A percentile compares a stretch with the other conserved stretches of the same genome.
phyloP scores from a whole-genome alignment of 2,113 vertebrate species.

The Tragelaphus imberbis region DNA sequence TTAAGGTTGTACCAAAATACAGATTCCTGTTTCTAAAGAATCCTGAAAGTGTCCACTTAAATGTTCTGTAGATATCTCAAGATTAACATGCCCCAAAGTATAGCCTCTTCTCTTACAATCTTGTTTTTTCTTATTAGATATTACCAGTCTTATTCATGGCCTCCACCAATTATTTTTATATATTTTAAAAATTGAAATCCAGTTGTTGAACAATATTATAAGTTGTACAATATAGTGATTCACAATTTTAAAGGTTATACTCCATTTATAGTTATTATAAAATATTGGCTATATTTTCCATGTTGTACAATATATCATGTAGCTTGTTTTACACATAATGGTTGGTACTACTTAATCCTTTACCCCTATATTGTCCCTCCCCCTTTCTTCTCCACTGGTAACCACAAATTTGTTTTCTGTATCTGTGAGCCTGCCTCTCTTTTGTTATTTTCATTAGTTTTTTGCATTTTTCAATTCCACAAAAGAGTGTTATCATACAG shows the following conservation, averaged over 20 bases:
- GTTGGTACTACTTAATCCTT: background rate
- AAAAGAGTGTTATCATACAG: background rate
- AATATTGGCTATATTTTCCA: background rate
- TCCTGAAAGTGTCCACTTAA: background rate
- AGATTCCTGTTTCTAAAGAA: background rate
- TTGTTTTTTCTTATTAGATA: background rate
- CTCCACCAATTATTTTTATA: background rate
- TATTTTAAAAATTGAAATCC: background rate
- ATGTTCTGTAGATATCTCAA: background rate
- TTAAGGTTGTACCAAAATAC: background rate
- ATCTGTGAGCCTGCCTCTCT: background rate
- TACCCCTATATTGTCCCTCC: background rate
- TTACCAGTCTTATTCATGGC: background rate
- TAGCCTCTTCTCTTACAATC: background rate
- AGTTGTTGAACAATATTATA: background rate
- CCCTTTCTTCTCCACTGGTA: background rate
- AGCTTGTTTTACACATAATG: background rate
- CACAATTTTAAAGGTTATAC: background rate
- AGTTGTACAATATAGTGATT: background rate
- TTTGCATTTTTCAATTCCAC: background rate
- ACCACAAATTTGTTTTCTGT: background rate
- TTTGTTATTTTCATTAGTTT: background rate
- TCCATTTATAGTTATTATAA: background rate
- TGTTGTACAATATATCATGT: background rate
- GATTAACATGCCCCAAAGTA: background rate